These are phyloP conservation scores for Scylla paramamosain DNA, from an alignment of 1,140 invertebrate genomes.

Conservation along the genomic window DNA sequence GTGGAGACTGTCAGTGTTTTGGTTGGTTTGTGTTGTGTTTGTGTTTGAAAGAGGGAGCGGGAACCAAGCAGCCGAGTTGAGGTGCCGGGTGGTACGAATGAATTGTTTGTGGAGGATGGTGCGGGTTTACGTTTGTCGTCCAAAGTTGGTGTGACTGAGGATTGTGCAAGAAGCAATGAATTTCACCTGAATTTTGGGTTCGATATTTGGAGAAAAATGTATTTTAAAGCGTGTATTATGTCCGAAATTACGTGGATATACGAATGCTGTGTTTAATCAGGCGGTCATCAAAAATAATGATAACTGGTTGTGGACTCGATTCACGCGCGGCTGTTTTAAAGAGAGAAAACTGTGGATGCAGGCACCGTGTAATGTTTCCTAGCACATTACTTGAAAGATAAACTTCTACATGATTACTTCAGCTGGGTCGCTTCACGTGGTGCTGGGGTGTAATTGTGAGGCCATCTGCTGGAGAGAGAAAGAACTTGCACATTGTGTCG, in stretches of 20 bases:
- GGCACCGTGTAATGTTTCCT: background rate
- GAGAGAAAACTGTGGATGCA: background rate
- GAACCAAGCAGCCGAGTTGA: background rate
- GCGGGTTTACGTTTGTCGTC: background rate
- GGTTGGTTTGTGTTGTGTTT: background rate
- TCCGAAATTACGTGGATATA: background rate
- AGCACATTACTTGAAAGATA: background rate
- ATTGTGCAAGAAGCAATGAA: background rate
- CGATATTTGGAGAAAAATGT: background rate
- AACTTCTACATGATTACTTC: slow-evolving; percentile 15
- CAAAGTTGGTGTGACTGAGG: background rate
- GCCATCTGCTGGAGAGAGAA: slow-evolving; percentile 6
- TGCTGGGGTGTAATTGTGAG: slow-evolving; percentile 5
- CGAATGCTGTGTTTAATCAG: background rate
- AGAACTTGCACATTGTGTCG: background rate
- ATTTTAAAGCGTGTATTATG: background rate
- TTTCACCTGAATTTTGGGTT: background rate
- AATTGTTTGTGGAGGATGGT: background rate
- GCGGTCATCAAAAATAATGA: background rate
- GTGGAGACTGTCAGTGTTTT: background rate
- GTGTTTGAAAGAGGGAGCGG: background rate
- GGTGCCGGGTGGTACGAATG: background rate
- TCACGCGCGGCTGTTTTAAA: background rate
- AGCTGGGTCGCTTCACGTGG: background rate
- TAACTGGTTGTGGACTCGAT: background rate